Percentiles rank a stretch among this genome's conserved stretches.
phyloP scores from a whole-genome alignment of 1,140 invertebrate species.

The Luehdorfia chinensis region DNA sequence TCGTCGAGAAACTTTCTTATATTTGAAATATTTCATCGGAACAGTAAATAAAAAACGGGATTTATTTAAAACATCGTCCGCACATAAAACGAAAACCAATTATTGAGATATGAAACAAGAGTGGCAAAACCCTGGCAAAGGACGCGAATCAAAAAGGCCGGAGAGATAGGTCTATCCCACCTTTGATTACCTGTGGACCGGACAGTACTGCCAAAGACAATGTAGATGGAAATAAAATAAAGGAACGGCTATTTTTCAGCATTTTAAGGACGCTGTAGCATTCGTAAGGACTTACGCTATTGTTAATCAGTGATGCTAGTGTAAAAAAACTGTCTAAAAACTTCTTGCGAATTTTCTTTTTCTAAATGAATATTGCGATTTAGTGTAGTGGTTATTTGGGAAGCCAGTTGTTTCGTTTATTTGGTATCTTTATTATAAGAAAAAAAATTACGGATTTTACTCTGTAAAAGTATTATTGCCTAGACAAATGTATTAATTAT shows the following conservation, averaged over 20 bases:
- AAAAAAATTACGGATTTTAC: not conserved
- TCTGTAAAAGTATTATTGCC: not conserved
- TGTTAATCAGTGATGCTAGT: not conserved
- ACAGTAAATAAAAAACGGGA: constrained; percentile 21
- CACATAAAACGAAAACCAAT: constrained; percentile 63
- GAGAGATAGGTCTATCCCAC: constrained; percentile 51
- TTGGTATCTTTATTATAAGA: not conserved
- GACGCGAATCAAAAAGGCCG: constrained; percentile 45
- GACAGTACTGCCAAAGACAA: constrained; percentile 45
- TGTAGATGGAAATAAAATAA: constrained; percentile 50
- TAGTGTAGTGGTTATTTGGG: too few relatives aligned
- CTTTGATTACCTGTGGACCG: constrained; percentile 56
- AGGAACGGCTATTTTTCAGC: constrained; percentile 41
- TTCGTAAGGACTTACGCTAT: not conserved
- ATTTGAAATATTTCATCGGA: too few relatives aligned
- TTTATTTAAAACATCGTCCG: constrained; percentile 16
- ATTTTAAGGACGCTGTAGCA: constrained; percentile 25
- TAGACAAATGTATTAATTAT: too few relatives aligned
- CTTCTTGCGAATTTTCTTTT: not conserved
- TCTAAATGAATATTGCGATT: not conserved
- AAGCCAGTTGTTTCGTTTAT: too few relatives aligned
- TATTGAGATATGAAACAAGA: constrained; percentile 55
- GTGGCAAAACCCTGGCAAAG: constrained; percentile 29
- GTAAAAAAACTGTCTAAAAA: too few relatives aligned
- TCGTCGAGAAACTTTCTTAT: too few relatives aligned